These are phyloP conservation scores for Neogale vison DNA, from an alignment of 2,113 vertebrate species.

Conservation along the genomic window DNA sequence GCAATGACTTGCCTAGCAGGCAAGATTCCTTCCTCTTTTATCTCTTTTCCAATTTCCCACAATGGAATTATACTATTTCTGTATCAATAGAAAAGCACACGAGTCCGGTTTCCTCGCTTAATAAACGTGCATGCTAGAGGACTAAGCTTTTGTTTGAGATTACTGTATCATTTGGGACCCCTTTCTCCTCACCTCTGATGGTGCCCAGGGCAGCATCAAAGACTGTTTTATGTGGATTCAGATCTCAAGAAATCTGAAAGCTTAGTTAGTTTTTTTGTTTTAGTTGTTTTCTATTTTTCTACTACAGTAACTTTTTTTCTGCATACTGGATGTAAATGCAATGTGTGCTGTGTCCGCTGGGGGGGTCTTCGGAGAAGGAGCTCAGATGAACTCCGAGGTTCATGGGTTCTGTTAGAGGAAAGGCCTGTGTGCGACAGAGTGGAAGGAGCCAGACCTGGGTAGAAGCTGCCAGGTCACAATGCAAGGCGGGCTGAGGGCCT, in stretches of 20 bases:
- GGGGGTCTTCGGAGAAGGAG: not conserved
- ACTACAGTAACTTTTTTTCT: not conserved
- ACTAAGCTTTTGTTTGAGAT: not conserved
- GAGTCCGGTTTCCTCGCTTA: not conserved
- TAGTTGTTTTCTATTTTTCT: not conserved
- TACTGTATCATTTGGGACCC: not conserved
- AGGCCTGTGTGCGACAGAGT: not conserved
- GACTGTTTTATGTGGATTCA: not conserved
- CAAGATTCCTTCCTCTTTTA: not conserved
- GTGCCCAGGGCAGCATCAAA: rapidly evolving
- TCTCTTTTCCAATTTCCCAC: not conserved
- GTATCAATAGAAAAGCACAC: not conserved
- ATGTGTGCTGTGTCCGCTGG: not conserved
- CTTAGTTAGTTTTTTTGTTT: not conserved
- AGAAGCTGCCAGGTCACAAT: rapidly evolving
- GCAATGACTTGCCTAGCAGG: not conserved
- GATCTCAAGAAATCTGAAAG: not conserved
- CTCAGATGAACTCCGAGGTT: rapidly evolving
- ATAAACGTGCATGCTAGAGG: not conserved
- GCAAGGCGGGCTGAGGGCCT: not conserved
- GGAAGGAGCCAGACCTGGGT: not conserved
- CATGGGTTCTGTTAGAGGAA: not conserved
- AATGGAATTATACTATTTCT: not conserved
- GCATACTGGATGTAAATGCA: not conserved
- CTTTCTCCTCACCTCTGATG: not conserved